These are phyloP conservation scores for Peucedramus taeniatus DNA, from an alignment of 2,113 vertebrate genomes.

Conservation along the genomic window DNA sequence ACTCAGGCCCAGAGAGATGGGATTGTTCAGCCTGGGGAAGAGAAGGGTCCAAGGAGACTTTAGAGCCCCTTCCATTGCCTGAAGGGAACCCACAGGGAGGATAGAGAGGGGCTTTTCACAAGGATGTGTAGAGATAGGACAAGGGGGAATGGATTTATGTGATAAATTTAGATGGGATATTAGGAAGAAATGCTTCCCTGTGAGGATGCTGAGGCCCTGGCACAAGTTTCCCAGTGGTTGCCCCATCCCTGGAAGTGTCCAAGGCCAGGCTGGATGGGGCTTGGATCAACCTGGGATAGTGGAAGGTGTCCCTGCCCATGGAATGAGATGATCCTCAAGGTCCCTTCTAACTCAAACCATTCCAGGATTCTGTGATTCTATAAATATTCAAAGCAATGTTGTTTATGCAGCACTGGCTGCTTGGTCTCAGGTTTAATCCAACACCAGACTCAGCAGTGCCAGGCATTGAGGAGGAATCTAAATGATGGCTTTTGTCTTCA, in stretches of 20 bases:
- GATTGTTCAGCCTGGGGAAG: neutral
- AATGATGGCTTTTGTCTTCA: neutral
- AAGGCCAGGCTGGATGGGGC: accelerated
- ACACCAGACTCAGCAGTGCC: neutral
- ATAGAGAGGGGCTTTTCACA: neutral
- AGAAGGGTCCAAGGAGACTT: neutral
- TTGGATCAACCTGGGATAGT: neutral
- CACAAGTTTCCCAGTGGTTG: neutral
- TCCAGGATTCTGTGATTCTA: neutral
- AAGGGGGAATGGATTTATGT: neutral
- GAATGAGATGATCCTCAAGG: neutral
- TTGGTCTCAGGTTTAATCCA: neutral
- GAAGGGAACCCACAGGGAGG: neutral
- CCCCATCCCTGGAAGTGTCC: neutral
- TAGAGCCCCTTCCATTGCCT: neutral
- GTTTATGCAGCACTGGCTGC: neutral
- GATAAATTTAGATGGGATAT: neutral
- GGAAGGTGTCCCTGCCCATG: neutral
- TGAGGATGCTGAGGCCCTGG: neutral
- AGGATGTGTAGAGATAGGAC: neutral
- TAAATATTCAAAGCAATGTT: neutral
- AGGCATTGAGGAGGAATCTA: neutral
- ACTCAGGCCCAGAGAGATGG: neutral
- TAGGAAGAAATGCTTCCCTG: neutral
- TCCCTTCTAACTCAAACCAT: neutral